Base-by-base conservation (phyloP, 2,113 vertebrate genomes). In the Lethenteron reissneri region DNA sequence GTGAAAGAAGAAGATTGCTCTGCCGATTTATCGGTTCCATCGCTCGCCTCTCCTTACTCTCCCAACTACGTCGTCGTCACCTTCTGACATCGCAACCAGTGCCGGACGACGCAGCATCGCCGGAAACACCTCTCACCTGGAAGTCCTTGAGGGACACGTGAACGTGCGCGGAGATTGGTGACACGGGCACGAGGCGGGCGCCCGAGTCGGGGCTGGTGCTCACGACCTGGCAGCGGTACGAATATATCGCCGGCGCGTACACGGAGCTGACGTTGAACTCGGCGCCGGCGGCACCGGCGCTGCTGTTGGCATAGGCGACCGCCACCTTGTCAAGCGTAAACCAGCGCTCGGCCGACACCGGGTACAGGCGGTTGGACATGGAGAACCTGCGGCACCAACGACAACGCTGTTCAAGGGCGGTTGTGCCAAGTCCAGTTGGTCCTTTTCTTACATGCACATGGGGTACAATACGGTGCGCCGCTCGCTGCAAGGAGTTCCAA, bases 171-270 rank as follows among this genome's bases (percentile, higher is more conserved):
- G 72, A 17, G 2, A 70, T 74, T 62, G 68, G 25, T 2, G 1
- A 17, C 72, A 11, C 70, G 1, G 76, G 75, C 3, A 75, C 70
- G 0, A 90, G 82, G 71, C 87, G 79, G 2, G 15, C 17, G 6
- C 81, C 75, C 41, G 41, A 41, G 41, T 41, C 41, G 1, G 13
- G 15, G 4, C 71, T 56, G 75, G 70, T 87, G 79, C 69, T 82
- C 71, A 91, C 81, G 0, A 73, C 79, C 76, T 83, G 77, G 72
- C 89, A 92, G 76, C 78, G 85, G 78, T 81, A 91, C 64, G 88
- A 90, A 73, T 87, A 91, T 75, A 83, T 83, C 6, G 81, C 81
- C 1, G 89, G 89, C 17, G 83, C 81, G 0, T 82, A 84, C 76
- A 88, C 78, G 72, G 75, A 73, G 8, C 80, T 82, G 56, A 79